Base-by-base conservation (phyloP, 1,140 invertebrate species). In the Drosophila rhopaloa region DNA sequence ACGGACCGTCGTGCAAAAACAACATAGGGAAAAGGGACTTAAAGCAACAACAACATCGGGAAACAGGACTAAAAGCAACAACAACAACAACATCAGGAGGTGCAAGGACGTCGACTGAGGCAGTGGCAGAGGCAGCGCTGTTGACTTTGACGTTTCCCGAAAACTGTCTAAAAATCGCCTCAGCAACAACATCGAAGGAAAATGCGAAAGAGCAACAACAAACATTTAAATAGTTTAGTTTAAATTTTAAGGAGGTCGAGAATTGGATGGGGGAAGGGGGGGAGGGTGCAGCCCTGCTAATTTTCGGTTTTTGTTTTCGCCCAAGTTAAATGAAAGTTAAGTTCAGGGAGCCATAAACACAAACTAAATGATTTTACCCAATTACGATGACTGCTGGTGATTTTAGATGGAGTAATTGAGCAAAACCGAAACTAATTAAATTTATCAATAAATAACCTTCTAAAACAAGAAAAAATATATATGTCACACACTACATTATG, bases 191-290 rank as follows among this genome's bases (percentile, higher is more conserved):
- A 50, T 19, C 0, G 10, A 10, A 14, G 9, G 11, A 60, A 60
- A 59, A 38, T 35, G 41, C 24, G 40, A n/a, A 24, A 14, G 24
- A 43, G 29, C 47, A 65, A n/a, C 43, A 55, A 70, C 35, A 55
- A 70, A 38, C 14, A 55, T 68, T 70, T 46, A 68, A 55, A 70
- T 70, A 70, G 63, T 70, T 70, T 68, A 70, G 66, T 70, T 67
- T 32, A 55, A 24, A 55, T 70, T 70, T 54, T n/a, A 10, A 5
- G 24, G 13, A 24, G 14, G 56, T n/a, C 29, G 29, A 1, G 29
- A 8, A 32, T 32, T 32, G 24, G 8, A 14, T 2, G 5, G 5
- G 7, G 24, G 19, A 3, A n/a, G 6, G 19, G 13, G 13, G 16
- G 13, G 14, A 4, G 11, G 9, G 47, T 32, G 16, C 16, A 4